Evolutionary conservation across 2,797 vertebrate genomes (phyloP).

Genomic region (Petrocephalus schoutedeni): DNA sequence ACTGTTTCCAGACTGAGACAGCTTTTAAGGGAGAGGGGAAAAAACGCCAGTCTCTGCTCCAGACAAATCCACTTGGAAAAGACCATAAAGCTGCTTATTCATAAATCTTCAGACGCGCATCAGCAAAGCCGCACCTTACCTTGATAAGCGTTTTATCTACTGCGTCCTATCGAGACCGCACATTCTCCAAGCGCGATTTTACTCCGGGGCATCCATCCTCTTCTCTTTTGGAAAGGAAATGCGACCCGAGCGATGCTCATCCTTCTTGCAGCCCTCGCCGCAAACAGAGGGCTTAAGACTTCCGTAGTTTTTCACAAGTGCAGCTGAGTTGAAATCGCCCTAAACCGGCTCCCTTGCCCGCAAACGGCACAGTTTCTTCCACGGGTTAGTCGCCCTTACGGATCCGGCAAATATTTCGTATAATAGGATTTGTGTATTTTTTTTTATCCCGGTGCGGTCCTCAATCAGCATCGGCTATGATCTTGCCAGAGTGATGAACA

Average conservation of each 20-base stretch:
- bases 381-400: not conserved
- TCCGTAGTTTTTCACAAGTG: conserved; percentile 15
- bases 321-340: conserved; percentile 16
- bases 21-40: not conserved
- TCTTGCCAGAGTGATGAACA: conserved; percentile 5
- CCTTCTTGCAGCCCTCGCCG: not conserved
- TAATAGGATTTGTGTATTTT: not conserved
- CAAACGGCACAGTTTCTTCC: not conserved
- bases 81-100: not conserved
- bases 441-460: not conserved
- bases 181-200: conserved; percentile 20
- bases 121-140: conserved; percentile 21
- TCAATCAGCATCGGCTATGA: not conserved
- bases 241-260: not conserved
- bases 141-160: conserved; percentile 21
- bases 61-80: conserved; percentile 1
- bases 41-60: not conserved
- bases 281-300: not conserved
- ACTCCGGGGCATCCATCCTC: conserved; percentile 21
- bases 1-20: not conserved
- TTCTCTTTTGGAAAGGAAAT: not conserved
- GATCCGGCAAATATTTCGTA: conserved; percentile 9
- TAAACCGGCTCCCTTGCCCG: not conserved
- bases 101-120: not conserved
- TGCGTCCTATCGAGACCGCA: not conserved